These are phyloP conservation scores for Oceanodroma leucorhoa DNA, from an alignment of 2,797 vertebrate genomes.

Conservation along the genomic window DNA sequence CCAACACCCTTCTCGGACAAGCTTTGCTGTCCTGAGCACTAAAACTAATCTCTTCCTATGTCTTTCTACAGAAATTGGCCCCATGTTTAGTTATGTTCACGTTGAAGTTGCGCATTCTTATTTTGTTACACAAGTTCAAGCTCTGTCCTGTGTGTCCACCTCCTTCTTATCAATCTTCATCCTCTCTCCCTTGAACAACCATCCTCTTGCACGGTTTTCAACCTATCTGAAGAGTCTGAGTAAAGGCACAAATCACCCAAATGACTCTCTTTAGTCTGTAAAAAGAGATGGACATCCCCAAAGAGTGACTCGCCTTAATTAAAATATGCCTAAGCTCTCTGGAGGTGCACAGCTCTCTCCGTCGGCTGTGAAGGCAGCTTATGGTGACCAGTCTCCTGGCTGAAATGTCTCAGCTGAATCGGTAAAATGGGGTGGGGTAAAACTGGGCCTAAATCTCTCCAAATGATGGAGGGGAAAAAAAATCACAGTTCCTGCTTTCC, in stretches of 20 bases:
- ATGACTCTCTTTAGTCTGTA: neutral
- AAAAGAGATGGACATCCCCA: neutral
- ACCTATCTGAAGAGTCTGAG: neutral
- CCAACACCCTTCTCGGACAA: neutral
- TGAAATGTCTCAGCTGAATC: neutral
- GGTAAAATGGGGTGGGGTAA: neutral
- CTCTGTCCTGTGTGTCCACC: neutral
- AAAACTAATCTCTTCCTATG: neutral
- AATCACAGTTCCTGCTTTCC: neutral
- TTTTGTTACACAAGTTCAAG: neutral
- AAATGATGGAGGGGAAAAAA: neutral
- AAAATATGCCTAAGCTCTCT: neutral
- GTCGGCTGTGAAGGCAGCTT: neutral
- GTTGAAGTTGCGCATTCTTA: fast-evolving
- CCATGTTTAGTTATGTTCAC: fast-evolving
- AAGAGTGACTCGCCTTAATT: neutral
- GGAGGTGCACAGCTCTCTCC: neutral
- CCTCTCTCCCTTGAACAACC: neutral
- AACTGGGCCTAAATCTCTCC: neutral
- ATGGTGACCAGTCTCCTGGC: neutral
- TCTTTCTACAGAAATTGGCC: neutral
- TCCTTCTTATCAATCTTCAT: neutral
- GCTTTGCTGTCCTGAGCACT: neutral
- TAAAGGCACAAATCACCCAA: neutral
- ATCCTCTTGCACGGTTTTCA: neutral